Conservation (phyloP, 2,113 vertebrate genomes). For the Anoplopoma fimbria region DNA sequence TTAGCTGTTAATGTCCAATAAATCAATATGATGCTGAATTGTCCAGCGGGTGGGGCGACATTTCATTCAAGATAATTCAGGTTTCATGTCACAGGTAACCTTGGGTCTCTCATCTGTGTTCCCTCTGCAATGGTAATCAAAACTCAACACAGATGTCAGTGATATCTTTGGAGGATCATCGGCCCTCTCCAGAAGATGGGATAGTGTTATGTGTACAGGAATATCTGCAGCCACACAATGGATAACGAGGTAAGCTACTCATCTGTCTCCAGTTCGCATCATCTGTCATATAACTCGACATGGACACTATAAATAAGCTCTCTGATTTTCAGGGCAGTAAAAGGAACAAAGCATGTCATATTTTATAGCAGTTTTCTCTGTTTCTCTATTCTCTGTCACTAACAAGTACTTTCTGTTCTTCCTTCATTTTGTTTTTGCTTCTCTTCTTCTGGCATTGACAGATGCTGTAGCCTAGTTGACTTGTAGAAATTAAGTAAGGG, state of each 20-base stretch:
- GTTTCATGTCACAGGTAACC: constrained; percentile 44
- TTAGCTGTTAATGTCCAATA: background rate
- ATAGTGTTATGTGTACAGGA: constrained; percentile 46
- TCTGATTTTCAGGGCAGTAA: background rate
- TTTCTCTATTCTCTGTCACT: constrained; percentile 41
- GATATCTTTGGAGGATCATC: background rate
- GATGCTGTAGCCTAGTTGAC: constrained; percentile 77
- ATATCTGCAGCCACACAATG: constrained; percentile 60
- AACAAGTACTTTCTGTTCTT: constrained; percentile 57
- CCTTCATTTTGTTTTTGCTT: constrained; percentile 48
- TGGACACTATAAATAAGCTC: background rate
- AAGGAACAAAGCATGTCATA: background rate
- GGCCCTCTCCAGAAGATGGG: constrained; percentile 18
- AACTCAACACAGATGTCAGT: background rate
- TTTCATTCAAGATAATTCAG: background rate
- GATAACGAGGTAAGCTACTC: constrained; percentile 65
- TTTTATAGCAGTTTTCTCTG: constrained; percentile 16
- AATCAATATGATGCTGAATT: background rate
- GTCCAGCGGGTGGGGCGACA: constrained; percentile 34
- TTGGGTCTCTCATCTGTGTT: constrained; percentile 33
- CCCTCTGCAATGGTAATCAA: constrained; percentile 25
- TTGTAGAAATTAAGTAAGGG: constrained; percentile 76
- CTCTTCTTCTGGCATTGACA: constrained; percentile 54
- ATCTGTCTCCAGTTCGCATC: constrained; percentile 20
- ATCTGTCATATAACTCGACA: constrained; percentile 23